Evolutionary conservation across 2,113 vertebrate species (phyloP), one percentile per base, ranked within the genome.

Genomic region (Petrocephalus microphthalmus): DNA sequence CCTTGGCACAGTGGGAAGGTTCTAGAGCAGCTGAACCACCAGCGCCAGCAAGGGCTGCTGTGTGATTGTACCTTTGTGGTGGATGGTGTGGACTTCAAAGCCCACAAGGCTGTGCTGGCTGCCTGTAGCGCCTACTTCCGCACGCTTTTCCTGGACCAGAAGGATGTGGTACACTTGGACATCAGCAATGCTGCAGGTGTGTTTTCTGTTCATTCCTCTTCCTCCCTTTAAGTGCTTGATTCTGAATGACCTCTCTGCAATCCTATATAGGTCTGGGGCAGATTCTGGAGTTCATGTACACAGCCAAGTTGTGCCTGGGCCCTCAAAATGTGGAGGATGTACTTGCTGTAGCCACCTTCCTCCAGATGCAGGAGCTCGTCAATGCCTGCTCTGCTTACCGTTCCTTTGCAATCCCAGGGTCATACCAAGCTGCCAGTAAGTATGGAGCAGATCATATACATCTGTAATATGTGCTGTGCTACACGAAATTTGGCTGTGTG

Each of bases 41-140:
- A 99, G 94, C 95, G 98, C 54, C 97, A 97, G 92, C 94, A 97
- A 92, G 98, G 98, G 74, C 93, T 99, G 88, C 93, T 99, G 86
- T 99, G 98, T 2, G 98, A 99, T 95, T 99, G 98, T 94, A 99
- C 98, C 81, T 99, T 99, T 2, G 98, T 99, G 88, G 98, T 99
- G 93, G 97, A 99, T 0, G 98, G 98, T 20, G 96, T 99, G 5
- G 94, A 98, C 94, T 99, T 99, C 91, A 99, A 99, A 92, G 98
- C 98, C 22, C 98, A 99, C 92, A 99, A 99, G 91, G 97, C 97
- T 0, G 96, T 99, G 90, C 94, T 99, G 93, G 98, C 98, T 0
- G 98, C 98, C 74, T 99, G 98, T 95, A 99, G 98, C 0, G 95
- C 96, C 20, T 99, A 99, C 87, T 99, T 99, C 94, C 96, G 96